Evolutionary conservation across 2,113 vertebrate species (phyloP).

Genomic region (Hystrix brachyura): DNA sequence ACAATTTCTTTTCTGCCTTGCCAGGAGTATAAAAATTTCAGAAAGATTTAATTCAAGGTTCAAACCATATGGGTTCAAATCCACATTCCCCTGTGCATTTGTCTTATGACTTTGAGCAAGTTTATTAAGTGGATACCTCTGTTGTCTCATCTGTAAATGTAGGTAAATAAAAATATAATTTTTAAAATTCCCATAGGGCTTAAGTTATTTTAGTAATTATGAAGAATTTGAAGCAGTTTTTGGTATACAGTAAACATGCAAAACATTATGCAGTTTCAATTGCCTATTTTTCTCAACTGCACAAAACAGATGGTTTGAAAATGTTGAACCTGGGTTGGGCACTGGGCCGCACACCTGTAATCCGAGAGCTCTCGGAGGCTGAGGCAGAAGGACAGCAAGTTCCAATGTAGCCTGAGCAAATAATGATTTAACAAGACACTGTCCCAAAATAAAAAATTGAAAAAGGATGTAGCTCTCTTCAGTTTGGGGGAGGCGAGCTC

Average conservation of each 20-base stretch:
- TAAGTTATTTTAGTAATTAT: not conserved
- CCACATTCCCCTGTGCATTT: not conserved
- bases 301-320: not conserved
- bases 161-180: not conserved
- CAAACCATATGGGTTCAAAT: not conserved
- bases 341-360: not conserved
- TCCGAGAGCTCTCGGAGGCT: not conserved
- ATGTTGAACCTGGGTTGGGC: not conserved
- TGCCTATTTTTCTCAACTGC: not conserved
- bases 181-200: constrained; percentile 9
- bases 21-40: not conserved
- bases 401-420: not conserved
- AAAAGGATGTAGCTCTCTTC: not conserved
- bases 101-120: not conserved
- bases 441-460: not conserved
- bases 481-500: not conserved
- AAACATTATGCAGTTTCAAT: not conserved
- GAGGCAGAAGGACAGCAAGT: not conserved
- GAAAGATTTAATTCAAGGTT: not conserved
- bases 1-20: not conserved
- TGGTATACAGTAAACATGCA: not conserved
- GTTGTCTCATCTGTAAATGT: not conserved
- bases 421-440: not conserved
- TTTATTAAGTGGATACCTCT: not conserved
- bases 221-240: not conserved